Evolutionary conservation across 1,140 invertebrate species (phyloP).

Genomic region (Caenorhabditis tropicalis): DNA sequence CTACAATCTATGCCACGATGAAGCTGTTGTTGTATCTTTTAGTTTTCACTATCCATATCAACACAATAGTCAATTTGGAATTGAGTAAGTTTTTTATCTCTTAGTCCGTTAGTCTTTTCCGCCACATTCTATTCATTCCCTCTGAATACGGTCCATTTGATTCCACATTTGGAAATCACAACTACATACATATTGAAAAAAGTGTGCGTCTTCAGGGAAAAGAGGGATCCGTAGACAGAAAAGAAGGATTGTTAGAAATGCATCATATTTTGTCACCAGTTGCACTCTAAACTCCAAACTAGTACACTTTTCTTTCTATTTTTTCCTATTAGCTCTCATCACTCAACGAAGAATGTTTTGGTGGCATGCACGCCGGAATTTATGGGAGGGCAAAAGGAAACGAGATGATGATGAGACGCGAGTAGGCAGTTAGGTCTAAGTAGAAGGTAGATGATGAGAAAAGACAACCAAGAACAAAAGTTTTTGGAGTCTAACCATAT

Average conservation of each 20-base stretch:
- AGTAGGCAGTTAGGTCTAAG: neutral
- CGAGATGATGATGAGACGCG: neutral
- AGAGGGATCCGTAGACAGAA: neutral
- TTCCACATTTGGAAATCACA: neutral
- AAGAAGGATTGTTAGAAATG: slow-evolving; percentile 25
- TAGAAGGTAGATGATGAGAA: neutral
- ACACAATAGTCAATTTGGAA: slow-evolving; percentile 20
- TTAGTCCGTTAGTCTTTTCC: neutral
- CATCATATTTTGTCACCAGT: slow-evolving; percentile 41
- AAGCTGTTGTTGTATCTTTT: slow-evolving; percentile 8
- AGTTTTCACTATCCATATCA: neutral
- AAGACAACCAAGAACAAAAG: neutral
- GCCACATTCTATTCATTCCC: neutral
- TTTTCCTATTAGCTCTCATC: slow-evolving; percentile 21
- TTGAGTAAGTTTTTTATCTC: slow-evolving; percentile 7
- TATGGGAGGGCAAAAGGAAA: slow-evolving; percentile 37
- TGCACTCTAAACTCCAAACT: slow-evolving; percentile 26
- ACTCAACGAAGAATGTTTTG: neutral
- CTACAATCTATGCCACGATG: slow-evolving; percentile 33
- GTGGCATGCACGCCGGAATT: slow-evolving; percentile 25
- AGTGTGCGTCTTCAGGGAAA: slow-evolving; percentile 8
- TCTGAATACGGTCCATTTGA: neutral
- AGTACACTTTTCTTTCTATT: slow-evolving; percentile 14
- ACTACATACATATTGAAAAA: slow-evolving; percentile 3
- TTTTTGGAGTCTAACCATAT: slow-evolving; percentile 3